These are phyloP conservation scores for Ptilorrhoa leucosticta DNA, from an alignment of 2,113 vertebrate genomes.

Conservation along the genomic window DNA sequence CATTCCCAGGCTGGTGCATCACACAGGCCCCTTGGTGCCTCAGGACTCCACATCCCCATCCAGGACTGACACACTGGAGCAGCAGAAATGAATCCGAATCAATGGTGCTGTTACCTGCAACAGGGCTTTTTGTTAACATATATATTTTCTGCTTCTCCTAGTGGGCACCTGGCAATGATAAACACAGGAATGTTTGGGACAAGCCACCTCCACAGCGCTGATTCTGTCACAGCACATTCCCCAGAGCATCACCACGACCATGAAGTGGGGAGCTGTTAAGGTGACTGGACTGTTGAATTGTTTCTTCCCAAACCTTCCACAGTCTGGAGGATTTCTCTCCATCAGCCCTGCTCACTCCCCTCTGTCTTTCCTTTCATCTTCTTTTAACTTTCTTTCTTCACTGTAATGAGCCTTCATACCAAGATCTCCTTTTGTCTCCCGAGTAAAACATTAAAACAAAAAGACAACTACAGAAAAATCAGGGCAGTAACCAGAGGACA, in stretches of 20 bases:
- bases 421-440: neutral
- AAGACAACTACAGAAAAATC: neutral
- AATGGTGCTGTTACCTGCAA: neutral
- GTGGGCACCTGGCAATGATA: neutral
- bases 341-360: neutral
- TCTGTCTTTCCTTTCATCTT: neutral
- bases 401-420: neutral
- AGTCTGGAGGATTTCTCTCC: neutral
- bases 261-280: neutral
- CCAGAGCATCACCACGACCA: neutral
- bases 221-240: neutral
- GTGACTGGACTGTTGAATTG: neutral
- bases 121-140: neutral
- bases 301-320: neutral
- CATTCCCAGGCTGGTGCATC: neutral
- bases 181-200: neutral
- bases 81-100: neutral
- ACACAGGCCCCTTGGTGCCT: neutral
- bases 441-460: neutral
- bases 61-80: neutral
- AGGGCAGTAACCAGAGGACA: neutral
- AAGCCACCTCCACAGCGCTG: neutral
- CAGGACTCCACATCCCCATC: neutral
- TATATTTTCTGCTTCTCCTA: neutral
- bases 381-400: neutral